Evolutionary conservation across 2,888 invertebrate species (phyloP).

Genomic region (Cistogaster globosa): DNA sequence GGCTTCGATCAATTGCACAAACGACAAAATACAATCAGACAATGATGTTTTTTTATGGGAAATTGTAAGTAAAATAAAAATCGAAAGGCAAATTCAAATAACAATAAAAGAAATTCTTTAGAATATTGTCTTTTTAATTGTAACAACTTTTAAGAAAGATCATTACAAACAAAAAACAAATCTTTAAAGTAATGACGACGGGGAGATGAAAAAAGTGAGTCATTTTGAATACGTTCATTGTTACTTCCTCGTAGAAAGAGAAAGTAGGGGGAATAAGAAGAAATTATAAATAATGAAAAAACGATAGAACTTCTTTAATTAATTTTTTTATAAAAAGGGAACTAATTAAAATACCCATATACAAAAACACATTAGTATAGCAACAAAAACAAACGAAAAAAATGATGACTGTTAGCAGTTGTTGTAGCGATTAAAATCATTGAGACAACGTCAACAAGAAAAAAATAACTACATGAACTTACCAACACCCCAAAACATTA

Average conservation of each 20-base stretch:
- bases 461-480: slow-evolving; percentile 23
- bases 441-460: slow-evolving; percentile 58
- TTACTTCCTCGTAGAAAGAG: slow-evolving; percentile 47
- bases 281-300: slow-evolving; percentile 44
- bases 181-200: slow-evolving; percentile 24
- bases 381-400: slow-evolving; percentile 17
- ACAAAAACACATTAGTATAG: neutral
- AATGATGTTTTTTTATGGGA: slow-evolving; percentile 38
- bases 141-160: slow-evolving; percentile 29
- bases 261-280: slow-evolving; percentile 5
- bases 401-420: slow-evolving; percentile 39
- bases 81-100: slow-evolving; percentile 30
- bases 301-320: slow-evolving; percentile 25
- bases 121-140: slow-evolving; percentile 45
- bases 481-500: slow-evolving; percentile 63
- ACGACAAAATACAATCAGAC: slow-evolving; percentile 13
- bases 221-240: slow-evolving; percentile 54
- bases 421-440: slow-evolving; percentile 51
- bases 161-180: slow-evolving; percentile 4
- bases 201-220: slow-evolving; percentile 65
- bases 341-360: slow-evolving; percentile 22
- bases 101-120: slow-evolving; percentile 46
- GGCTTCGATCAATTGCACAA: slow-evolving; percentile 38
- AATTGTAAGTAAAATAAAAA: slow-evolving; percentile 42
- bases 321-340: slow-evolving; percentile 24